Base-by-base conservation (phyloP, 2,888 invertebrate genomes). In the Nemurella pictetii region DNA sequence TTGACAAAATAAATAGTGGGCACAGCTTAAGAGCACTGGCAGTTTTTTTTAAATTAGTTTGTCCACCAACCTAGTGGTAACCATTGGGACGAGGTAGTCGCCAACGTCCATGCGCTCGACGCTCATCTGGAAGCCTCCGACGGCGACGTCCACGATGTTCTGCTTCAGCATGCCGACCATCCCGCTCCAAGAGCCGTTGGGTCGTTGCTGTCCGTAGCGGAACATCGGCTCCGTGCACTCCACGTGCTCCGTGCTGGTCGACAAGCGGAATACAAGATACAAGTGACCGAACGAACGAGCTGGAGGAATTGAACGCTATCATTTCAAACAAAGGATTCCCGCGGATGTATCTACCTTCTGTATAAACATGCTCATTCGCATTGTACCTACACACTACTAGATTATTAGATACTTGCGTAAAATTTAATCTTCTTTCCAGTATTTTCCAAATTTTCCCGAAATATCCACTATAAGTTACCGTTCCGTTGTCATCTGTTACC, bases 21-120 rank as follows among this genome's bases (percentile, higher is more conserved):
- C n/a, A n/a, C n/a, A n/a, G n/a, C n/a, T n/a, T n/a, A 32, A 32
- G 32, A 3, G 9, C 9, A 32, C 3, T 32, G 2, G 55, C 20
- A 20, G 55, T 3, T 55, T 20, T n/a, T n/a, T n/a, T n/a, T n/a
- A n/a, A 74, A 5, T 4, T 26, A 25, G 74, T 26, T 25, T 78
- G 55, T 55, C 26, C 4, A n/a, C 12, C 77, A 29, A 80, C 80
- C 80, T 80, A 29, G 29, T 78, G 15, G 12, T 20, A 20, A 29
- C 78, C 20, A 80, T 80, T 15, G 80, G 80, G 26, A 35, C n/a
- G 80, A 80, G 80, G 36, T 25, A 80, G 80, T 80, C 80, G 80
- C 32, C 36, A 9, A 35, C 80, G 26, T 0, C 26, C n/a, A 80
- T 25, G 30, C 80, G 30, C 26, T 80, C 80, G 26, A 36, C n/a